These are phyloP conservation scores for Malthinus seriepunctatus DNA, from an alignment of 2,888 invertebrate genomes.

Conservation along the genomic window DNA sequence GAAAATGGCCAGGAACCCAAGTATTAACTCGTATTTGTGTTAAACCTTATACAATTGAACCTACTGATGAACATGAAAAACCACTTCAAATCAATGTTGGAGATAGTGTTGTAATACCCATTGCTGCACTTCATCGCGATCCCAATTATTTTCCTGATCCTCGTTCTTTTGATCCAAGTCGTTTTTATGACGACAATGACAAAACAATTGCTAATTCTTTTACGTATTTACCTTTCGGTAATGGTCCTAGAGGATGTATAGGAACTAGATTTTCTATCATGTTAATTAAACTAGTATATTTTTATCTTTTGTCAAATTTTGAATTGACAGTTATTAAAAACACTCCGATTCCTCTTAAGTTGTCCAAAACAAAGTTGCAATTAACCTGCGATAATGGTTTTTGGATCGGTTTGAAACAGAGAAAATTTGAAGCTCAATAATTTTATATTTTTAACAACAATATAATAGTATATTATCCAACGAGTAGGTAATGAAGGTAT, in stretches of 20 bases:
- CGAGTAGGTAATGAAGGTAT: no score
- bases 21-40: constrained; percentile 27
- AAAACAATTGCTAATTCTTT: constrained; percentile 56
- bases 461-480: no score
- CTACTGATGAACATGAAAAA: constrained; percentile 13
- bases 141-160: constrained; percentile 27
- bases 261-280: constrained; percentile 43
- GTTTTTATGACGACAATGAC: constrained; percentile 57
- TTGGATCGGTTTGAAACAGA: constrained; percentile 37
- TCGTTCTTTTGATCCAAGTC: constrained; percentile 28
- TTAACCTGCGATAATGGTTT: constrained; percentile 36
- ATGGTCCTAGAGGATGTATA: constrained; percentile 48
- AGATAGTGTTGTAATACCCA: constrained; percentile 23
- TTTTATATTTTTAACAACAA: background rate
- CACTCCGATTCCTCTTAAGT: constrained; percentile 37
- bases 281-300: constrained; percentile 36
- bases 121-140: constrained; percentile 25
- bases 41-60: constrained; percentile 28
- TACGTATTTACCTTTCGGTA: constrained; percentile 59
- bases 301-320: constrained; percentile 33
- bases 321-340: constrained; percentile 35
- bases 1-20: constrained; percentile 31
- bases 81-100: constrained; percentile 17
- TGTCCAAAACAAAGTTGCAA: constrained; percentile 30
- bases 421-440: background rate